Conservation (phyloP, 2,797 vertebrate species). For the Garrulus glandarius region DNA sequence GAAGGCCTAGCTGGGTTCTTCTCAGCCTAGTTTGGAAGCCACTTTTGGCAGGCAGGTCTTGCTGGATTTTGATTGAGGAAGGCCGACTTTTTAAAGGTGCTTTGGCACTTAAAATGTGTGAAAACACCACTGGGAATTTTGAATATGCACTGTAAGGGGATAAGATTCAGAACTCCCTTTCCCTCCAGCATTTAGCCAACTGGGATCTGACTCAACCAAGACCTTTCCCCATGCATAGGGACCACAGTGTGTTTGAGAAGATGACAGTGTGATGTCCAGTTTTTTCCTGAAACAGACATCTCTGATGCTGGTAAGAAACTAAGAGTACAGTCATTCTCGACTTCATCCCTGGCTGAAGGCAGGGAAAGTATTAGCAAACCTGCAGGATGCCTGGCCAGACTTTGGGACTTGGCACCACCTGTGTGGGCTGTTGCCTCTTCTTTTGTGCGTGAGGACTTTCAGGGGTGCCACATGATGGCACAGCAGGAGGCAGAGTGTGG, state of each 20-base stretch:
- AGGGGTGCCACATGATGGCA: background rate
- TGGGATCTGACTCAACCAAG: background rate
- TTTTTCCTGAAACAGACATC: background rate
- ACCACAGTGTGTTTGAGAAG: background rate
- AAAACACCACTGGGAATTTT: background rate
- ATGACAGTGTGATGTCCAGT: background rate
- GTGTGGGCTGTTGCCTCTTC: background rate
- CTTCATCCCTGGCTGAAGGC: background rate
- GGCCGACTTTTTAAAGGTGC: background rate
- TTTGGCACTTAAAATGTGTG: background rate
- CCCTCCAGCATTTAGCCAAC: background rate
- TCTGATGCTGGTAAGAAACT: background rate
- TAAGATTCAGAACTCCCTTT: background rate
- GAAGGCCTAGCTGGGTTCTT: background rate
- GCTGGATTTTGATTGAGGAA: background rate
- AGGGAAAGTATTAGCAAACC: background rate
- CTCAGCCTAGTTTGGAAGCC: background rate
- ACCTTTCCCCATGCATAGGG: background rate
- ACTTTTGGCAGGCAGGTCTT: background rate
- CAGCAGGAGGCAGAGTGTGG: background rate
- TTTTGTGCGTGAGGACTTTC: background rate
- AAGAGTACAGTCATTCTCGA: background rate
- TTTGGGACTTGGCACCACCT: background rate
- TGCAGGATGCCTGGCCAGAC: background rate
- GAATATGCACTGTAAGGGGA: background rate